Conservation (phyloP, 2,888 invertebrate genomes). For the Drosophila pseudotalamancana region DNA sequence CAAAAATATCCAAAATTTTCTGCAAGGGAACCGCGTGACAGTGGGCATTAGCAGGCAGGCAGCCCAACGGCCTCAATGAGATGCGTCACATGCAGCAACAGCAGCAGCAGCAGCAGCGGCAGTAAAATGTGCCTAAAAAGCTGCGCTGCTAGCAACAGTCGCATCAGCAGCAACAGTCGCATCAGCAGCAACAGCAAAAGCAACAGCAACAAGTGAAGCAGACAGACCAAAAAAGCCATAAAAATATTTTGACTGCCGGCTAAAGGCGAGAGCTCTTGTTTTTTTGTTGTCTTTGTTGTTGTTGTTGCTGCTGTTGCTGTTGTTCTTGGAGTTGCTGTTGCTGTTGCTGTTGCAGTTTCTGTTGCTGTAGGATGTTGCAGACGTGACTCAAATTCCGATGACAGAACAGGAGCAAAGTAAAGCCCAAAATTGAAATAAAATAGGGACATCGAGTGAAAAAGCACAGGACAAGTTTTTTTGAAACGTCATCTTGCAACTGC, state of each 20-base stretch:
- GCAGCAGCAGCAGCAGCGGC: conserved; percentile 16
- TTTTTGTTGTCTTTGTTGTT: conserved; percentile 23
- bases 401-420: conserved; percentile 46
- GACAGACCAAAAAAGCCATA: conserved; percentile 55
- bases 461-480: conserved; percentile 12
- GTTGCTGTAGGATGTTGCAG: conserved; percentile 40
- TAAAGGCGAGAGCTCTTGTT: conserved; percentile 40
- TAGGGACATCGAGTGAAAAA: conserved; percentile 24
- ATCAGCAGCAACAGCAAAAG: conserved; percentile 15
- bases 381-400: conserved; percentile 73
- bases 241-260: conserved; percentile 64
- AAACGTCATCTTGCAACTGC: conserved; percentile 30
- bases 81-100: conserved; percentile 71
- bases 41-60: conserved; percentile 23
- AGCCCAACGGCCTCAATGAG: conserved; percentile 25
- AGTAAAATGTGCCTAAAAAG: conserved; percentile 71
- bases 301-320: conserved; percentile 22
- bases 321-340: conserved; percentile 32
- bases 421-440: conserved; percentile 45
- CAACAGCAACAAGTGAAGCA: conserved; percentile 69
- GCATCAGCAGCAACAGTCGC: conserved; percentile 8
- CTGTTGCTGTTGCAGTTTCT: conserved; percentile 3
- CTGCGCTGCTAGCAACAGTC: conserved; percentile 33
- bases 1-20: conserved; percentile 74
- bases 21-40: conserved; percentile 41